Percentiles rank a stretch among this genome's conserved stretches.
These are phyloP conservation scores for Eretmochelys imbricata DNA, from an alignment of 2,113 vertebrate species.

Conservation along the genomic window DNA sequence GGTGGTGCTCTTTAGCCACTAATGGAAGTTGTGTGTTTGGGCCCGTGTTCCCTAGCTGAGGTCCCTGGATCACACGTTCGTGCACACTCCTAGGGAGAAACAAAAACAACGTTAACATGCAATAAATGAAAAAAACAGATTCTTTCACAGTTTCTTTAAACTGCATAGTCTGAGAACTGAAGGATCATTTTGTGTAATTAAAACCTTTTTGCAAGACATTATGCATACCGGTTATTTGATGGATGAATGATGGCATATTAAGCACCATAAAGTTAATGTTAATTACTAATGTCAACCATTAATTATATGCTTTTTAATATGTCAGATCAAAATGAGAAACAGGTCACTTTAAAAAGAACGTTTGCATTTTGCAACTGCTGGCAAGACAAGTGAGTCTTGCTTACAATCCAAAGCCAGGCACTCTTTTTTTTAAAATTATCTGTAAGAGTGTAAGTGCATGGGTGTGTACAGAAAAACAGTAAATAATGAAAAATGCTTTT, in stretches of 20 bases:
- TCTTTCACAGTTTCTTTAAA: conserved; percentile 44
- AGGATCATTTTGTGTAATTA: conserved; percentile 70
- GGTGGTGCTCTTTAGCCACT: conserved; percentile 93
- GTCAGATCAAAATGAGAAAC: conserved; percentile 80
- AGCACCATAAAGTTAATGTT: conserved; percentile 85
- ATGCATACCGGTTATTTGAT: conserved; percentile 75
- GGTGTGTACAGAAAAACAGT: neutral
- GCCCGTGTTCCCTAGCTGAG: conserved; percentile 60
- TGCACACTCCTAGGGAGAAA: conserved; percentile 83
- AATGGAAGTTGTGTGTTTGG: conserved; percentile 69
- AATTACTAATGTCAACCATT: conserved; percentile 87
- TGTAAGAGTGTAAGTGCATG: neutral
- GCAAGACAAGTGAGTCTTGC: conserved; percentile 70
- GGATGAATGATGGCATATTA: conserved; percentile 83
- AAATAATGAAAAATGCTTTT: conserved; percentile 36
- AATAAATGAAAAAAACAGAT: conserved; percentile 30
- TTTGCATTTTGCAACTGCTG: conserved; percentile 70
- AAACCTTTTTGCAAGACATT: conserved; percentile 72
- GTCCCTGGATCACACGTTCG: conserved; percentile 79
- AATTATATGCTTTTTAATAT: conserved; percentile 85
- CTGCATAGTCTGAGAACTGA: conserved; percentile 37
- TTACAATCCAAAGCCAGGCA: conserved; percentile 57
- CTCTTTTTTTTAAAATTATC: conserved; percentile 16
- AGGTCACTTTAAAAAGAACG: conserved; percentile 75
- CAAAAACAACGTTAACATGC: conserved; percentile 55